phyloP scores from a whole-genome alignment of 1,140 invertebrate genomes.

The Dendroctonus ponderosae region DNA sequence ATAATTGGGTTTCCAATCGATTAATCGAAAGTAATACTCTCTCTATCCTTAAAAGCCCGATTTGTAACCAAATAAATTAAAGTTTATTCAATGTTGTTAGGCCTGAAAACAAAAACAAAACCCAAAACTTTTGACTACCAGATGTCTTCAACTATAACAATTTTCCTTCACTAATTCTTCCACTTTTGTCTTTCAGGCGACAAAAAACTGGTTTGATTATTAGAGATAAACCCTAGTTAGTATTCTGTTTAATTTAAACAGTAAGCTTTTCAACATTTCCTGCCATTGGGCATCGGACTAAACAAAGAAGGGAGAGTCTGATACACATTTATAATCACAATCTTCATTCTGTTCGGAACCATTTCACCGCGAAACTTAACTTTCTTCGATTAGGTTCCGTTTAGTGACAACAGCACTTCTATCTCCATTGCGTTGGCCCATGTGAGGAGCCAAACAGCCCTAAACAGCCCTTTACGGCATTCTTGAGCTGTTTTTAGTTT shows the following conservation, averaged over 20 bases:
- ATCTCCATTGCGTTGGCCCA: too few species aligned
- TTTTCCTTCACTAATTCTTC: background rate
- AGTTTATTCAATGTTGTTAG: background rate
- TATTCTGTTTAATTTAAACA: background rate
- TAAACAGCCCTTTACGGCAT: too few species aligned
- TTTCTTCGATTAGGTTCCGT: slow-evolving; percentile 14
- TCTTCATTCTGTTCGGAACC: slow-evolving; percentile 24
- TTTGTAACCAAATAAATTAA: background rate
- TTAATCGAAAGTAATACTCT: too few species aligned
- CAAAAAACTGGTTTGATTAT: background rate
- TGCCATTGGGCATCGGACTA: slow-evolving; percentile 6
- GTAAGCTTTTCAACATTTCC: background rate
- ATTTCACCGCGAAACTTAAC: slow-evolving; percentile 28
- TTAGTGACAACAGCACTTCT: too few species aligned
- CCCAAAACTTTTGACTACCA: background rate
- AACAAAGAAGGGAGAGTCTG: slow-evolving; percentile 18
- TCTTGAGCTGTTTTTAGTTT: too few species aligned
- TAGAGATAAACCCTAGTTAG: background rate
- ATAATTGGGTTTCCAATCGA: too few species aligned
- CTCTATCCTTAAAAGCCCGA: too few species aligned
- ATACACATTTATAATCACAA: slow-evolving; percentile 33
- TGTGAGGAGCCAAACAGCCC: too few species aligned
- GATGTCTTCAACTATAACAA: background rate
- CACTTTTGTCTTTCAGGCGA: background rate
- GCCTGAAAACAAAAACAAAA: background rate